phyloP scores from a whole-genome alignment of 1,140 invertebrate species.

The Armadillidium nasatum region DNA sequence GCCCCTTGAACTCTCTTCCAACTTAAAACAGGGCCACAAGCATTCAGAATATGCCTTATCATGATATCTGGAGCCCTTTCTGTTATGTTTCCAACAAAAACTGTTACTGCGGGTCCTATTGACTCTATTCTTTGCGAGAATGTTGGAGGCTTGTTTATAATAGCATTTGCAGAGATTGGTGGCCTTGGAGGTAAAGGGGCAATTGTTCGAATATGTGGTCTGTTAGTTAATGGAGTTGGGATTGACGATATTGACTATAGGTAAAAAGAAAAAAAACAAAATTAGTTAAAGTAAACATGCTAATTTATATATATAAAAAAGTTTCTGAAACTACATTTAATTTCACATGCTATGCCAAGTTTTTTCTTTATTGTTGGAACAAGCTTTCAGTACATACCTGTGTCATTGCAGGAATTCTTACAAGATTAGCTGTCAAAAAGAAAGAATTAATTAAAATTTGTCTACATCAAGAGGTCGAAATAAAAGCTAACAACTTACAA shows the following conservation, averaged over 20 bases:
- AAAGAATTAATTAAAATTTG: too few species aligned
- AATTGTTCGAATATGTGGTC: neutral
- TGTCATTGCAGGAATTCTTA: too few species aligned
- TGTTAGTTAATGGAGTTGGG: neutral
- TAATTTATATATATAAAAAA: too few species aligned
- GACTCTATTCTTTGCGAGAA: conserved; percentile 45
- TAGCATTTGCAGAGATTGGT: conserved; percentile 1
- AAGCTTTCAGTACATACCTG: too few species aligned
- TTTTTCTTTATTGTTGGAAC: too few species aligned
- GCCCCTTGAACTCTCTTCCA: conserved; percentile 94
- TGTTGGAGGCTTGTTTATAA: conserved; percentile 37
- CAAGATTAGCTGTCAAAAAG: too few species aligned
- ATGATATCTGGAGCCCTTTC: conserved; percentile 91
- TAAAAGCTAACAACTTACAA: too few species aligned
- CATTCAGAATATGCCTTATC: conserved; percentile 82
- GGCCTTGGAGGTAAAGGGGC: neutral
- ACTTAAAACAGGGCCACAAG: conserved; percentile 85
- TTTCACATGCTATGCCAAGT: too few species aligned
- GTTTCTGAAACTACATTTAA: too few species aligned
- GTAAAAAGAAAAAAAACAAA: too few species aligned
- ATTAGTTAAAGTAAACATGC: too few species aligned
- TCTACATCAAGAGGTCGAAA: too few species aligned
- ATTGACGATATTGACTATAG: neutral
- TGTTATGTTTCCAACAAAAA: conserved; percentile 98
- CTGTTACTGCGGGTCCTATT: conserved; percentile 84